Evolutionary conservation across 2,888 invertebrate species (phyloP).

Genomic region (Drosophila barbarae): DNA sequence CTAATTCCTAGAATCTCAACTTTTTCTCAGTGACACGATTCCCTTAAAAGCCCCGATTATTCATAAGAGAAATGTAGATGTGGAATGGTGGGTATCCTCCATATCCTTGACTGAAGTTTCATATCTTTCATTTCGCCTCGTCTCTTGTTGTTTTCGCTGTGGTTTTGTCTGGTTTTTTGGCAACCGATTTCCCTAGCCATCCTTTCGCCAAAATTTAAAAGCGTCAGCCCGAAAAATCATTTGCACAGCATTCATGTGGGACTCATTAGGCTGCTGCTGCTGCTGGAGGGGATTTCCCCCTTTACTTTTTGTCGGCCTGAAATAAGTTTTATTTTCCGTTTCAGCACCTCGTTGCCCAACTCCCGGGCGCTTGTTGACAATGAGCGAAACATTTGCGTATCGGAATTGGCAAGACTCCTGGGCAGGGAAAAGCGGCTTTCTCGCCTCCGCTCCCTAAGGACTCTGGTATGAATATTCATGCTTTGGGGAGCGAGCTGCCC

Average conservation of each 20-base stretch:
- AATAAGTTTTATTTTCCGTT: constrained; percentile 33
- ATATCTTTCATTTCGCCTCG: constrained; percentile 15
- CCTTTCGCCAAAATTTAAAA: constrained; percentile 33
- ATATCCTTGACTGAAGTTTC: constrained; percentile 13
- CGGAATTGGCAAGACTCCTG: constrained; percentile 46
- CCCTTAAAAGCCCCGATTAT: constrained; percentile 7
- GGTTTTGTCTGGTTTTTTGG: constrained; percentile 11
- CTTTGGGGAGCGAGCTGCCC: constrained; percentile 12
- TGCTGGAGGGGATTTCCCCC: constrained; percentile 6
- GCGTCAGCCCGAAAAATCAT: constrained; percentile 62
- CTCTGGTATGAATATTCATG: constrained; percentile 62
- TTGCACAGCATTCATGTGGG: constrained; percentile 59
- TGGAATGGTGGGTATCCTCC: neutral
- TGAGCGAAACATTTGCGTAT: constrained; percentile 49
- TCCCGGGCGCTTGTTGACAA: constrained; percentile 45
- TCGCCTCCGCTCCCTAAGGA: constrained; percentile 25
- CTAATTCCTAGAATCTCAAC: neutral
- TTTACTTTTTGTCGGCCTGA: constrained; percentile 7
- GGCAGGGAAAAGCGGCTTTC: constrained; percentile 9
- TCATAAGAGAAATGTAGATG: constrained; percentile 1
- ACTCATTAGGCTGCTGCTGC: constrained; percentile 51
- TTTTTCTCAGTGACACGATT: constrained; percentile 5
- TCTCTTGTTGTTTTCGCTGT: constrained; percentile 32
- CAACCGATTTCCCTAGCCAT: neutral
- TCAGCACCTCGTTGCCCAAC: neutral